phyloP scores from a whole-genome alignment of 2,888 invertebrate genomes.

The Drosophila robusta region DNA sequence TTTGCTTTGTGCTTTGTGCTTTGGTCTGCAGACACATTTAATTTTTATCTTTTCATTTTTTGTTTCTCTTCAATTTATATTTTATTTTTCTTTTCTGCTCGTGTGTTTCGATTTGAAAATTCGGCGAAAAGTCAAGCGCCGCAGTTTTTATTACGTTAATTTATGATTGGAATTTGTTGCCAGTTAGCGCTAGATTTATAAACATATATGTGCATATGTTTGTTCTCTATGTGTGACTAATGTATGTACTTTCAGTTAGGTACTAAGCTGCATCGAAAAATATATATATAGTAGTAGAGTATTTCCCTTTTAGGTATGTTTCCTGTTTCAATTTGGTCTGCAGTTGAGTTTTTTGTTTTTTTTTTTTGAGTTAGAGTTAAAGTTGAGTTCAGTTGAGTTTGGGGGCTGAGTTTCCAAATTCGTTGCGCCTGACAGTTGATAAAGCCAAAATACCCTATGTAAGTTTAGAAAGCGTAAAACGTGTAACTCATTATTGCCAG shows the following conservation, averaged over 20 bases:
- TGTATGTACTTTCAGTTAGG: constrained; percentile 25
- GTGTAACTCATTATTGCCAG: constrained; percentile 33
- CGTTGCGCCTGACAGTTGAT: constrained; percentile 29
- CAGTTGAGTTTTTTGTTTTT: constrained; percentile 16
- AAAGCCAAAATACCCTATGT: constrained; percentile 5
- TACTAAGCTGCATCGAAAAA: constrained; percentile 62
- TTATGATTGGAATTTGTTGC: constrained; percentile 73
- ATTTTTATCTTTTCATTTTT: constrained; percentile 15
- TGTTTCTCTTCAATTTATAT: constrained; percentile 9
- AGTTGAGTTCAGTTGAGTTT: constrained; percentile 38
- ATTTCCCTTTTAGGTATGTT: constrained; percentile 16
- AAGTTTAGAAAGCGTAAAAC: constrained; percentile 21
- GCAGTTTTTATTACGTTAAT: constrained; percentile 67
- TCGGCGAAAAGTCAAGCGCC: constrained; percentile 60
- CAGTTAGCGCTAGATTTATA: constrained; percentile 64
- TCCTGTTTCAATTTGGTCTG: constrained; percentile 60
- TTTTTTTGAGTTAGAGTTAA: constrained; percentile 19
- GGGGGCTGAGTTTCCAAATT: constrained; percentile 26
- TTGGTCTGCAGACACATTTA: constrained; percentile 70
- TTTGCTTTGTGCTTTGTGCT: constrained; percentile 50
- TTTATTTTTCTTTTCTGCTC: constrained; percentile 4
- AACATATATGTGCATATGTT: constrained; percentile 19
- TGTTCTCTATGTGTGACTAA: constrained; percentile 19
- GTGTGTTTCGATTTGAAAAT: constrained; percentile 11
- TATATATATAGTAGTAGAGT: constrained; percentile 36